phyloP scores from a whole-genome alignment of 2,888 invertebrate genomes.

The Seira ritae region DNA sequence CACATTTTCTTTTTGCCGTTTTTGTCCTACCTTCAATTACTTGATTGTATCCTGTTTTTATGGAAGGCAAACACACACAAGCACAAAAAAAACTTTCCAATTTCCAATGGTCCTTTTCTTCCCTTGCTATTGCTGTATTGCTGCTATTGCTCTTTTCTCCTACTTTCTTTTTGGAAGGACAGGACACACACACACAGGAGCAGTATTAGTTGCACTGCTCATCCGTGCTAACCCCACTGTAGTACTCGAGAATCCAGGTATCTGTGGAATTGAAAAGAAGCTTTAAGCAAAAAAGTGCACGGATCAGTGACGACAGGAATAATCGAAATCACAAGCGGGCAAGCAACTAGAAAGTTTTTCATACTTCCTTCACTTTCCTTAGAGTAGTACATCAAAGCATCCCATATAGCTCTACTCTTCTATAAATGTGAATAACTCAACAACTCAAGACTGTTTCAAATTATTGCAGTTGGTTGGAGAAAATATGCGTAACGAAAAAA shows the following conservation, averaged over 20 bases:
- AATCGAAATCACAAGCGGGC: slow-evolving; percentile 26
- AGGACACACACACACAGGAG: not conserved
- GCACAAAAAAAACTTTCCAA: too few relatives aligned
- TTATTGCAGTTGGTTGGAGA: slow-evolving; percentile 17
- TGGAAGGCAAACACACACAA: not conserved
- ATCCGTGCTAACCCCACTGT: slow-evolving; percentile 25
- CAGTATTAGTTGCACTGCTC: slow-evolving; percentile 12
- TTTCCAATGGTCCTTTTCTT: too few relatives aligned
- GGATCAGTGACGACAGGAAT: slow-evolving; percentile 48
- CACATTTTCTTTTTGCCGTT: slow-evolving; percentile 14
- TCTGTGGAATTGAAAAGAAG: slow-evolving; percentile 54
- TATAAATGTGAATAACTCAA: not conserved
- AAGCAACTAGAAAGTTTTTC: slow-evolving; percentile 31
- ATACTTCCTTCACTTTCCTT: too few relatives aligned
- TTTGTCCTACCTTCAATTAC: slow-evolving; percentile 28
- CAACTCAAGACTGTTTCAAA: not conserved
- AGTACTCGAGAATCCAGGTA: slow-evolving; percentile 26
- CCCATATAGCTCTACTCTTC: too few relatives aligned
- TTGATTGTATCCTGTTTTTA: slow-evolving; percentile 28
- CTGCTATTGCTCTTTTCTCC: too few relatives aligned
- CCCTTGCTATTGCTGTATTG: too few relatives aligned
- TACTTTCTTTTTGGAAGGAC: not conserved
- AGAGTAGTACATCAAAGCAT: not conserved
- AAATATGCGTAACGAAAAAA: slow-evolving; percentile 41
- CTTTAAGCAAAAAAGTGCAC: slow-evolving; percentile 53